Conservation (phyloP, 2,888 invertebrate species). For the Catocala fraxini region DNA sequence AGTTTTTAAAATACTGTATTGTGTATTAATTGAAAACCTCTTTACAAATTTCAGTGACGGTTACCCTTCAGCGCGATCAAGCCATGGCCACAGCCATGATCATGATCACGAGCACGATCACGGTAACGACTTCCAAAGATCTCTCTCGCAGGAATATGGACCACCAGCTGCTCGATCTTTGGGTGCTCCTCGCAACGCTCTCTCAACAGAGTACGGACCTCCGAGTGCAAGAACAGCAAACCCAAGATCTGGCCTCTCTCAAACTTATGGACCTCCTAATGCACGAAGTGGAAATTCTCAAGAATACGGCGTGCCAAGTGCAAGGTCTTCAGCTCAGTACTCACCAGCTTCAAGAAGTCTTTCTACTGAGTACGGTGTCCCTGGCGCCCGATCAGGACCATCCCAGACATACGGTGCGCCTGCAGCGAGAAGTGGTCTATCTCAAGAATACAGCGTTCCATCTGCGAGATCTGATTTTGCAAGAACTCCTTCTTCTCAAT, state of each 20-base stretch:
- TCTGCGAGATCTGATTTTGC: conserved; percentile 45
- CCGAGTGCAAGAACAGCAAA: conserved; percentile 44
- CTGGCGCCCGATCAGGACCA: conserved; percentile 48
- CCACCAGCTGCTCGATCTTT: conserved; percentile 43
- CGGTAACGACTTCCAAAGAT: conserved; percentile 51
- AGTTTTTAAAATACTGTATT: neutral
- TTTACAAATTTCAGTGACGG: conserved; percentile 63
- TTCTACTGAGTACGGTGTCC: conserved; percentile 58
- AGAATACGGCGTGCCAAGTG: conserved; percentile 57
- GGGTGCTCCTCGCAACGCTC: conserved; percentile 47
- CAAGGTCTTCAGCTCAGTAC: conserved; percentile 33
- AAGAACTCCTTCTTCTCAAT: conserved; percentile 53
- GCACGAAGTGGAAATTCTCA: conserved; percentile 48
- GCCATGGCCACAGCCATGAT: conserved; percentile 49
- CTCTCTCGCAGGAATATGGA: conserved; percentile 59
- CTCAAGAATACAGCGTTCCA: conserved; percentile 50
- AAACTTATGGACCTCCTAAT: conserved; percentile 46
- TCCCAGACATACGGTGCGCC: conserved; percentile 42
- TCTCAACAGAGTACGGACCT: conserved; percentile 58
- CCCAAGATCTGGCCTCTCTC: conserved; percentile 26
- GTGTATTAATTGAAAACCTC: neutral
- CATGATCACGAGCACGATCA: conserved; percentile 45
- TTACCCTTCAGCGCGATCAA: conserved; percentile 63
- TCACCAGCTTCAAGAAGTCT: conserved; percentile 30
- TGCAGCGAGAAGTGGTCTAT: conserved; percentile 27